Evolutionary conservation across 1,140 invertebrate species (phyloP).

Genomic region (Brachionus koreanus): DNA sequence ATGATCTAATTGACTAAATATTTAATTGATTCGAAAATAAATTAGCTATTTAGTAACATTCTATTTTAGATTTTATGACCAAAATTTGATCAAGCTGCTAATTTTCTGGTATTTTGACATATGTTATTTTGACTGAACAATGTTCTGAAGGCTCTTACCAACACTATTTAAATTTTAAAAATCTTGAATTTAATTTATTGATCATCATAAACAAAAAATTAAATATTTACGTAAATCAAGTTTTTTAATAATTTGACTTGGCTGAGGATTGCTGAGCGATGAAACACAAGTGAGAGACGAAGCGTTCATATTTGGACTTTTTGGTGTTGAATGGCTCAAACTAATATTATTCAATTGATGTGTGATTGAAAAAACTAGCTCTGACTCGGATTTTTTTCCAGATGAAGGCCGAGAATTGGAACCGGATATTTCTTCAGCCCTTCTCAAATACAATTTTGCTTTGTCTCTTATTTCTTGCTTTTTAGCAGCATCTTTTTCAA

Average conservation of each 20-base stretch:
- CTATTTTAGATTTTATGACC: too few relatives aligned
- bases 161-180: too few relatives aligned
- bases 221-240: neutral
- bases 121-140: too few relatives aligned
- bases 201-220: too few relatives aligned
- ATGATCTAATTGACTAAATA: too few relatives aligned
- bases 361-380: neutral
- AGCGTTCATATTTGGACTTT: slow-evolving; percentile 40
- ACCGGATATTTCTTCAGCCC: slow-evolving; percentile 14
- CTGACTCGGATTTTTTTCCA: slow-evolving; percentile 60
- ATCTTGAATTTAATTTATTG: too few relatives aligned
- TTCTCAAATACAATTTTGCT: slow-evolving; percentile 38
- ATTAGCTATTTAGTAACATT: too few relatives aligned
- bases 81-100: too few relatives aligned
- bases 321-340: slow-evolving; percentile 52
- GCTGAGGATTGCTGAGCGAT: slow-evolving; percentile 38
- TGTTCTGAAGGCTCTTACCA: too few relatives aligned
- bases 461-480: slow-evolving; percentile 65
- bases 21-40: too few relatives aligned
- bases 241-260: slow-evolving; percentile 44
- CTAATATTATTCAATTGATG: neutral
- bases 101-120: too few relatives aligned
- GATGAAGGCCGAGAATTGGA: slow-evolving; percentile 40
- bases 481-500: slow-evolving; percentile 65
- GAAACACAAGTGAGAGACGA: neutral